Evolutionary conservation across 2,797 vertebrate genomes (phyloP).

Genomic region (Hyperoplus lanceolatus): DNA sequence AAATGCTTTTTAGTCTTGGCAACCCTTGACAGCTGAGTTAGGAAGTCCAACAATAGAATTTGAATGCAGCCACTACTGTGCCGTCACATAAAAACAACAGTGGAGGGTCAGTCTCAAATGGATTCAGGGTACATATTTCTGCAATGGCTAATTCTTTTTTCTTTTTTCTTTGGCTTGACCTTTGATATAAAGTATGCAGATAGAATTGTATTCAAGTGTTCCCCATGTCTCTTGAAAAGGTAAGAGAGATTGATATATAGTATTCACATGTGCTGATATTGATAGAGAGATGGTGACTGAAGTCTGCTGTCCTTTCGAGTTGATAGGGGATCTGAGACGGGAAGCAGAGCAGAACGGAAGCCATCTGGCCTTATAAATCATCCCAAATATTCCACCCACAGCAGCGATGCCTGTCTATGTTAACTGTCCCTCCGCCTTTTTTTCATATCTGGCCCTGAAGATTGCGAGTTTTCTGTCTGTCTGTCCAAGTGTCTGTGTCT

Average conservation of each 20-base stretch:
- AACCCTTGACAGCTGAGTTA: slow-evolving; percentile 28
- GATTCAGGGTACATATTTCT: slow-evolving; percentile 10
- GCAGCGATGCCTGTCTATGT: background rate
- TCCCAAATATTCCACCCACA: slow-evolving; percentile 43
- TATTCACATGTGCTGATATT: slow-evolving; percentile 43
- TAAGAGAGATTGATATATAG: slow-evolving; percentile 26
- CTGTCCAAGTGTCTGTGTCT: slow-evolving; percentile 27
- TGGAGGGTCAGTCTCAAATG: slow-evolving; percentile 18
- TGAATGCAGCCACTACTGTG: background rate
- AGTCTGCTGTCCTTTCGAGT: slow-evolving; percentile 40
- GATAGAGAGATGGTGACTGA: slow-evolving; percentile 45
- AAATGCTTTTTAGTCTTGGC: slow-evolving; percentile 38
- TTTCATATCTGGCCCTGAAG: background rate
- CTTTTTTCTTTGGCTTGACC: slow-evolving; percentile 21
- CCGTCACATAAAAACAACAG: slow-evolving; percentile 18
- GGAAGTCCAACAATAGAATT: slow-evolving; percentile 19
- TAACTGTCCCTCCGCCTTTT: slow-evolving; percentile 10
- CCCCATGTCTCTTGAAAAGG: background rate
- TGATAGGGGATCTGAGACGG: slow-evolving; percentile 52
- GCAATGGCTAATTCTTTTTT: slow-evolving; percentile 34
- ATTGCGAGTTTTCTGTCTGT: slow-evolving; percentile 19
- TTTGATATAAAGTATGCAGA: slow-evolving; percentile 24
- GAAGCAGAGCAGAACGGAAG: slow-evolving; percentile 57
- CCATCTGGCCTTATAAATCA: slow-evolving; percentile 59
- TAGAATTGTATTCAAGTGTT: slow-evolving; percentile 8